Evolutionary conservation across 2,888 invertebrate genomes (phyloP).

Genomic region (Rhaphigaster nebulosa): DNA sequence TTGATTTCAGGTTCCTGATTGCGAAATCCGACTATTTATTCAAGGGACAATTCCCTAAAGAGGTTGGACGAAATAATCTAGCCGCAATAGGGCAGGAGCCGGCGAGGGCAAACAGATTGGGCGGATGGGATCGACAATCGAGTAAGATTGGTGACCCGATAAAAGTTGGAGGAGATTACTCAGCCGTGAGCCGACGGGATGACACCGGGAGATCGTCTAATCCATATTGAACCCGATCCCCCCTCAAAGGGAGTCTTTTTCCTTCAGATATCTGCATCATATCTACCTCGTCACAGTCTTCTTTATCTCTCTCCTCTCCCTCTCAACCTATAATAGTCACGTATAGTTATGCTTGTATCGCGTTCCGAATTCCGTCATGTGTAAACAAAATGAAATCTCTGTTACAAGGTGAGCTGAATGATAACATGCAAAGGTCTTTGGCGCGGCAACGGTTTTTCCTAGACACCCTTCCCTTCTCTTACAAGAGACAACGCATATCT

Average conservation of each 20-base stretch:
- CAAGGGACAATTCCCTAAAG: background rate
- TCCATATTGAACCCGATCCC: background rate
- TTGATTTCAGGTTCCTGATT: background rate
- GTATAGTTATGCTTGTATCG: background rate
- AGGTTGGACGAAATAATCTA: background rate
- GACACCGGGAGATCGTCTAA: background rate
- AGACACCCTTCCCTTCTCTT: no score
- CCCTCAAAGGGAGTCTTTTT: background rate
- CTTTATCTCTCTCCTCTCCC: background rate
- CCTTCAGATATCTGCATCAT: background rate
- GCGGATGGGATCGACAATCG: conserved; percentile 1
- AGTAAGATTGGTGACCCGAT: background rate
- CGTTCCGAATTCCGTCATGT: background rate
- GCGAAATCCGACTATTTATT: background rate
- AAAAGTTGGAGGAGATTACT: conserved; percentile 23
- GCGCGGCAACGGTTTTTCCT: no score
- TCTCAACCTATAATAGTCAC: no score
- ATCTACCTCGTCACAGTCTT: background rate
- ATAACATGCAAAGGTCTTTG: background rate
- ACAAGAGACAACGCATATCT: no score
- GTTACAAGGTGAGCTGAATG: background rate
- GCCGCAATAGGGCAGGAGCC: background rate
- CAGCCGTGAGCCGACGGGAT: background rate
- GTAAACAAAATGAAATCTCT: background rate
- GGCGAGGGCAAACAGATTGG: background rate